Base-by-base conservation (phyloP, 2,888 invertebrate species). In the Lasioglossum malachurum region DNA sequence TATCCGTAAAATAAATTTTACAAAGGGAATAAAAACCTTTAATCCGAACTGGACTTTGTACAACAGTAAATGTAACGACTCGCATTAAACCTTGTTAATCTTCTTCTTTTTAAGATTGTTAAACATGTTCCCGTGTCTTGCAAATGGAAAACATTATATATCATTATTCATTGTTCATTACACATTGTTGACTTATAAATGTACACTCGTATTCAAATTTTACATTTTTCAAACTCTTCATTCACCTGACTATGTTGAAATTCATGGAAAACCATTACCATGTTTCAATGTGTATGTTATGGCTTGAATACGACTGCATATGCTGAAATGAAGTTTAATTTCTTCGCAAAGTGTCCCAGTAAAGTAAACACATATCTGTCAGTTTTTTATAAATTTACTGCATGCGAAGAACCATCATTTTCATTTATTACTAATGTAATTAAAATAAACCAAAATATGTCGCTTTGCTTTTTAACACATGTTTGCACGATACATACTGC, bases 401-500 rank as follows among this genome's bases (percentile, higher is more conserved):
- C 64, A 12, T 7, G 35, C 64, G 19, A 19, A 16, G 31, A 27
- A 31, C 64, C 64, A 67, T 67, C 5, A 67, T 35, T 67, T 67
- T 31, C 64, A 67, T 67, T 67, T 67, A 16, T 35, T 67, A 1
- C 7, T 67, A 67, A 67, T 8, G 2, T 16, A 67, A 67, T 67
- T 67, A 67, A 67, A 67, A 35, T 67, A 67, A 67, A 67, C 31
- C 64, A 67, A 67, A 67, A 35, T 67, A 35, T 35, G 31, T 31
- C 31, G 3, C 31, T 35, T 67, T 7, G 64, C 35, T 67, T 67
- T 67, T 67, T 35, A 35, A 49, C 49, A 23, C 49, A 19, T 16
- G 49, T 49, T 49, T 23, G 7, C 49, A 23, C 7, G 7, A 49
- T 8, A 49, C 19, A 23, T 7, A 49, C 49, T 2, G 19, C 49